Percentiles rank a stretch among this genome's conserved stretches.
These are phyloP conservation scores for Rhinatrema bivittatum DNA, from an alignment of 2,797 vertebrate genomes.

Conservation along the genomic window DNA sequence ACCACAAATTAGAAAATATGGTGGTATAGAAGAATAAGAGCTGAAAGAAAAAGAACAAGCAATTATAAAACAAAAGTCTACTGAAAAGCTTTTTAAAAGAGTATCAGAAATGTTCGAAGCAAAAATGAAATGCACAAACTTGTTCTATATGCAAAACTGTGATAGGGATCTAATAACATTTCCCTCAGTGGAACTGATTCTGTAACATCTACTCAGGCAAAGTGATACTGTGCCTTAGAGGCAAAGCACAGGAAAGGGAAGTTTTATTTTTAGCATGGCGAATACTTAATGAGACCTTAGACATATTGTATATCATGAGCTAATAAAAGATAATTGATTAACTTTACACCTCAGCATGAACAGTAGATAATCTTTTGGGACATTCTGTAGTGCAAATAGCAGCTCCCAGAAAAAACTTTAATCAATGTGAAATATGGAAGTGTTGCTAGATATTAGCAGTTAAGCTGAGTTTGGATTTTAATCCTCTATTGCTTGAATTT, in stretches of 20 bases:
- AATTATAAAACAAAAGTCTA: background rate
- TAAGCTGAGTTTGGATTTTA: background rate
- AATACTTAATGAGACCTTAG: constrained; percentile 9
- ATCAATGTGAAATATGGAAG: background rate
- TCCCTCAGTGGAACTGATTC: background rate
- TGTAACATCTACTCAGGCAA: background rate
- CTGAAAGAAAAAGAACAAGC: background rate
- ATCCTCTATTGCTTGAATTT: background rate
- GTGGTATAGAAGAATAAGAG: no score
- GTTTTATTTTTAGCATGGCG: background rate
- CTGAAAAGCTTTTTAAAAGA: background rate
- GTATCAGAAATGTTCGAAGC: no score
- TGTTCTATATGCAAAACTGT: background rate
- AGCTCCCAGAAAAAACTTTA: background rate
- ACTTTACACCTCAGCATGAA: background rate
- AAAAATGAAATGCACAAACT: background rate
- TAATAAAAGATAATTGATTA: constrained; percentile 7
- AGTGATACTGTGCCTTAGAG: background rate
- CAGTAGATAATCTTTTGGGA: background rate
- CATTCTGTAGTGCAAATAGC: background rate
- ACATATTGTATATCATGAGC: constrained; percentile 7
- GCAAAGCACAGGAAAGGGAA: background rate
- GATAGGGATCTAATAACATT: background rate
- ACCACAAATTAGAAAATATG: no score
- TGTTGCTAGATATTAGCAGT: background rate